phyloP scores from a whole-genome alignment of 2,888 invertebrate species.

The Ornithoptera priamus region DNA sequence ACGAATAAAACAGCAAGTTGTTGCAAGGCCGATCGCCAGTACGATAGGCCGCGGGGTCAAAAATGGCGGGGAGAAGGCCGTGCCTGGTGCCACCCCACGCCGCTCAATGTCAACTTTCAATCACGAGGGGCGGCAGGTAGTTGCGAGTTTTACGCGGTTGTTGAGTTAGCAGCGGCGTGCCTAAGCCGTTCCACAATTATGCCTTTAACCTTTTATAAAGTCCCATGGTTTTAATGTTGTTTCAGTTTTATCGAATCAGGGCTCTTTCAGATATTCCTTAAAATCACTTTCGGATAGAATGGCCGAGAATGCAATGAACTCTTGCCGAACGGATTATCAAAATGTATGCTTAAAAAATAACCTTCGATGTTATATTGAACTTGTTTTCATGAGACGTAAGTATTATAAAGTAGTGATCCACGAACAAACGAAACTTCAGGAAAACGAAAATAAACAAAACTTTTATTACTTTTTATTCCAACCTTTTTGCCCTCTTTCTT shows the following conservation, averaged over 20 bases:
- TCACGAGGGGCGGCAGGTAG: slow-evolving; percentile 72
- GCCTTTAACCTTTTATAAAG: slow-evolving; percentile 60
- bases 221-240: slow-evolving; percentile 34
- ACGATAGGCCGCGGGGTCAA: slow-evolving; percentile 77
- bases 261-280: slow-evolving; percentile 43
- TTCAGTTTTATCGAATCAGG: slow-evolving; percentile 61
- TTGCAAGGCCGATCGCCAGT: slow-evolving; percentile 73
- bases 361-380: background rate
- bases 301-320: background rate
- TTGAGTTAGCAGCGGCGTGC: slow-evolving; percentile 38
- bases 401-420: slow-evolving; percentile 44
- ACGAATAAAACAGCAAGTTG: slow-evolving; percentile 72
- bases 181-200: slow-evolving; percentile 54
- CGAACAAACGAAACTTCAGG: slow-evolving; percentile 38
- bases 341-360: background rate
- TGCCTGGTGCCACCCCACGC: slow-evolving; percentile 74
- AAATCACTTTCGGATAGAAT: background rate
- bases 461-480: slow-evolving; percentile 61
- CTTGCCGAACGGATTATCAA: background rate
- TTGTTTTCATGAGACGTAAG: slow-evolving; percentile 19
- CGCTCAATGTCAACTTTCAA: slow-evolving; percentile 76
- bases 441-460: slow-evolving; percentile 59
- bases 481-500: slow-evolving; percentile 68
- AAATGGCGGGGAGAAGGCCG: slow-evolving; percentile 69
- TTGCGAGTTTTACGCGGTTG: slow-evolving; percentile 58